Evolutionary conservation across 2,888 invertebrate species (phyloP).

Genomic region (Tridacna gigas): DNA sequence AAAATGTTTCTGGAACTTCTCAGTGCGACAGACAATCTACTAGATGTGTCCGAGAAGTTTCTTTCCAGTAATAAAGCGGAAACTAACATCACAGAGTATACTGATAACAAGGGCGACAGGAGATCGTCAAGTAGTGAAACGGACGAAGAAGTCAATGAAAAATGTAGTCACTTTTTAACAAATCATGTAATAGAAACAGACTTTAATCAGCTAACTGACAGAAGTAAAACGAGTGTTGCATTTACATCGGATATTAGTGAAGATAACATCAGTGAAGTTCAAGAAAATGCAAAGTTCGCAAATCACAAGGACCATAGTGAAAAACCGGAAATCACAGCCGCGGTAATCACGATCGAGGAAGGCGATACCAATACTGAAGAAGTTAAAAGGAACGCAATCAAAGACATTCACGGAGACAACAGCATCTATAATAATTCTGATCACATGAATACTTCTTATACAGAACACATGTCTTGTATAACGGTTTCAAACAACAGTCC

Average conservation of each 20-base stretch:
- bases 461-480: background rate
- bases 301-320: background rate
- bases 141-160: conserved; percentile 29
- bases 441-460: background rate
- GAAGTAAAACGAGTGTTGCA: conserved; percentile 7
- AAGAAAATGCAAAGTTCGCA: too few relatives aligned
- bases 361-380: background rate
- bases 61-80: conserved; percentile 13
- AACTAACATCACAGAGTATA: background rate
- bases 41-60: conserved; percentile 37
- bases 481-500: background rate
- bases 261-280: background rate
- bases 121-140: conserved; percentile 1
- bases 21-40: conserved; percentile 38
- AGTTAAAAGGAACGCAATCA: background rate
- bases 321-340: background rate
- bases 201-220: background rate
- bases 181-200: conserved; percentile 41
- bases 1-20: conserved; percentile 34
- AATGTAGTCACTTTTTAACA: conserved; percentile 38
- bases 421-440: background rate
- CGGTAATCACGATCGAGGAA: background rate
- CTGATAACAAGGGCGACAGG: conserved; percentile 3
- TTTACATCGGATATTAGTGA: background rate
- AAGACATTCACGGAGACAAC: background rate